Base-by-base conservation (phyloP, 1,140 invertebrate genomes). In the Rhyzopertha dominica region DNA sequence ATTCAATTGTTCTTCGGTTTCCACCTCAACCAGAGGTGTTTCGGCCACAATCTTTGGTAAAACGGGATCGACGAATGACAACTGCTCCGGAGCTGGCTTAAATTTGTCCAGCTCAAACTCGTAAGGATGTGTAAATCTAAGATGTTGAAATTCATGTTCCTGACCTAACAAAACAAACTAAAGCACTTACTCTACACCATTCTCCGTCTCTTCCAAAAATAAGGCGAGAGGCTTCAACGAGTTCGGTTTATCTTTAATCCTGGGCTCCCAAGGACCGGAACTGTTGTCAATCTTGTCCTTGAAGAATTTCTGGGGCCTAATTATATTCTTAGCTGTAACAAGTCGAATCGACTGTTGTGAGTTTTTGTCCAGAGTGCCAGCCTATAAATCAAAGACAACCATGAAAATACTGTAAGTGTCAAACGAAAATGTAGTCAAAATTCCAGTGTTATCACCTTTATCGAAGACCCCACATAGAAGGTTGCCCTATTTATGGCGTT, bases 171-270 rank as follows among this genome's bases (percentile, higher is more conserved):
- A 4, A n/a, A 39, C 24, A 10, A 25, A 39, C 22, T 10, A 19
- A 17, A 18, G 5, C 20, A 56, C 52, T 53, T 56, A 65, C 59
- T 50, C 53, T 54, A 61, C 53, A 7, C 63, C 60, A 24, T 75
- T 62, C 51, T 81, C 79, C 51, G 76, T 76, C 50, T 81, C 73
- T 39, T 84, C 82, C 5, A 83, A 64, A 34, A 88, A 69, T 47
- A 84, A 69, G 1, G 84, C 79, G 3, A 96, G 66, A 0, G 91
- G 88, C 60, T 85, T 88, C 0, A 91, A 61, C 5, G 84, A 82
- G 70, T 98, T 91, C 1, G 90, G 92, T 69, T 98, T 98, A 9
- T 87, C 79, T 31, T 74, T 84, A 9, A 98, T 80, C 51, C 80
- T 76, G 0, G 93, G 93, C 31, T 82, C 68, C 78, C 93, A 97